Evolutionary conservation across 2,888 invertebrate species (phyloP).

Genomic region (Nymphalis c-album): DNA sequence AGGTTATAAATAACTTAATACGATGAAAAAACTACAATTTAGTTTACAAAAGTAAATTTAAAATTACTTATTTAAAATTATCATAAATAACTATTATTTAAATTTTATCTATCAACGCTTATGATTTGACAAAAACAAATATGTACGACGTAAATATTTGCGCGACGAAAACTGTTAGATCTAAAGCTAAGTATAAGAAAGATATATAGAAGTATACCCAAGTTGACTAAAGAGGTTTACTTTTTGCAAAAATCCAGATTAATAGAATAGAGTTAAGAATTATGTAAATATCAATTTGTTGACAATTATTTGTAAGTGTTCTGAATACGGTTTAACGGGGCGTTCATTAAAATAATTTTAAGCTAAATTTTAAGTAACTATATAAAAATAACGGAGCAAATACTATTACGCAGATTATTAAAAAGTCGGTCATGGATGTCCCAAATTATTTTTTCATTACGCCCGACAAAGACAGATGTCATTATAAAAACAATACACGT

Average conservation of each 20-base stretch:
- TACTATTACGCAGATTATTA: conserved; percentile 16
- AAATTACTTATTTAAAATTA: no score
- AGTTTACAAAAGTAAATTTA: no score
- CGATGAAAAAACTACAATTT: no score
- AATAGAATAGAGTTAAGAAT: neutral
- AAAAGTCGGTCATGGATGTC: conserved; percentile 58
- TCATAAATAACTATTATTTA: neutral
- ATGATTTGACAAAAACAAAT: neutral
- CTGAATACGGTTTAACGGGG: neutral
- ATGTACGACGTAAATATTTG: neutral
- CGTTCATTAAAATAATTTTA: neutral
- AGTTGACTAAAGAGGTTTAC: neutral
- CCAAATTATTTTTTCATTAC: conserved; percentile 48
- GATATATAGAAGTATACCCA: no score
- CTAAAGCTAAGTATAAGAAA: no score
- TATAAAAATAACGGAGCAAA: conserved; percentile 23
- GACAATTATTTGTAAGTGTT: neutral
- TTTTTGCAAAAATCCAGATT: neutral
- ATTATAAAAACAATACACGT: conserved; percentile 5
- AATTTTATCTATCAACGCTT: neutral
- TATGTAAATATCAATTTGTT: no score
- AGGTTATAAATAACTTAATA: no score
- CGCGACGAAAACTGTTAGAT: neutral
- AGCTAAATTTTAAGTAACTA: conserved; percentile 19
- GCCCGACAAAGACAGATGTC: conserved; percentile 18